These are phyloP conservation scores for Gopherus evgoodei DNA, from an alignment of 2,113 vertebrate species.

Conservation along the genomic window DNA sequence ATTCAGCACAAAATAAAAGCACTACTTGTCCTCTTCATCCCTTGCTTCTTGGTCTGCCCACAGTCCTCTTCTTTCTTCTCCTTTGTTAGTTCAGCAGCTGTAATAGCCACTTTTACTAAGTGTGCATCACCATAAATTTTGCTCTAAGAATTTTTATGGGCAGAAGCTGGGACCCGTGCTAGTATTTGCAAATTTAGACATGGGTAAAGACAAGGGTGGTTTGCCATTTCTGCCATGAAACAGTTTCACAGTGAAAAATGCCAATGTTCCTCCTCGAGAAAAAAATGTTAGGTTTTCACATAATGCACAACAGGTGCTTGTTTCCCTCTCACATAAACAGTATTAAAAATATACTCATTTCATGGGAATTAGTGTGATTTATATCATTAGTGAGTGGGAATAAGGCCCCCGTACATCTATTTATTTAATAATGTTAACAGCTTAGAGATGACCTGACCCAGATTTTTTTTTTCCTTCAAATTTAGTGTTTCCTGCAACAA, in stretches of 20 bases:
- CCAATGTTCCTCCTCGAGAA: background rate
- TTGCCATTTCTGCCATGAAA: background rate
- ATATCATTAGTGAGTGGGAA: background rate
- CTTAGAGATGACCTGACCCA: background rate
- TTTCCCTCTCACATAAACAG: background rate
- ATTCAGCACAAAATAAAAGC: background rate
- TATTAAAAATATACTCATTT: background rate
- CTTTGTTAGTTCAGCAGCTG: background rate
- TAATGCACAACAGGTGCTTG: background rate
- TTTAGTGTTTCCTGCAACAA: background rate
- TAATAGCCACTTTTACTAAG: background rate
- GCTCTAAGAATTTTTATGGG: background rate
- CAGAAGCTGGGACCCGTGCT: background rate
- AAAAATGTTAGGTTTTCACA: background rate
- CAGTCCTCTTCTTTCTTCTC: background rate
- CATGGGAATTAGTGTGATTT: background rate
- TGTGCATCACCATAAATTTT: background rate
- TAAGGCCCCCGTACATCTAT: background rate
- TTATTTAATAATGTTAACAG: background rate
- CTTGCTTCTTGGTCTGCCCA: background rate
- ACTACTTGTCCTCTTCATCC: background rate
- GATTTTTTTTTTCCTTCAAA: constrained; percentile 9
- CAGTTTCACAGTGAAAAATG: constrained; percentile 1
- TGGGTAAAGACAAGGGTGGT: background rate
- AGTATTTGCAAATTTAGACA: background rate